A percentile compares a stretch with the other conserved stretches of the same genome.
phyloP scores from a whole-genome alignment of 1,140 invertebrate genomes.

The Drosophila nebulosa region DNA sequence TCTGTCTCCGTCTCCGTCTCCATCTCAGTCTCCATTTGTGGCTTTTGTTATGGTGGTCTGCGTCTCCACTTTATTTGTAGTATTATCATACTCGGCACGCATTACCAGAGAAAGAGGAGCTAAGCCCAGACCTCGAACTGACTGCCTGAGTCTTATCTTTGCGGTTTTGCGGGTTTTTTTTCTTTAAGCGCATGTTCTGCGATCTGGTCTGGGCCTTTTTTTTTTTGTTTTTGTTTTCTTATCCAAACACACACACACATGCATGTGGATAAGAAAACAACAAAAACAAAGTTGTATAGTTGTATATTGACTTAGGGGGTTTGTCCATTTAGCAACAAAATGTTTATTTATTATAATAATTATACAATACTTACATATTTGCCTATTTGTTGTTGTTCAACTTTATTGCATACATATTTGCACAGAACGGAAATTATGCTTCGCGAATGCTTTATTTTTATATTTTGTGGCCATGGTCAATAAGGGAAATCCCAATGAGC shows the following conservation, averaged over 20 bases:
- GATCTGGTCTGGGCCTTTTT: constrained; percentile 1
- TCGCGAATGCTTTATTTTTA: constrained; percentile 8
- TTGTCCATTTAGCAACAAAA: constrained; percentile 53
- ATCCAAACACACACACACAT: background rate
- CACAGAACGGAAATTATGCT: constrained; percentile 43
- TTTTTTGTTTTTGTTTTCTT: background rate
- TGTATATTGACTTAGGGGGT: constrained; percentile 54
- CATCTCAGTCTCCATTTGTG: constrained; percentile 4
- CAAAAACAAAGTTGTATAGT: too few relatives aligned
- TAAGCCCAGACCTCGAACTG: background rate
- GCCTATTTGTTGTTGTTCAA: constrained; percentile 2
- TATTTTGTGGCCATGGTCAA: background rate
- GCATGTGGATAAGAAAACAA: background rate
- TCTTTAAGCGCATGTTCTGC: constrained; percentile 39
- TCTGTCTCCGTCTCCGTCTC: background rate
- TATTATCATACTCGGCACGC: constrained; percentile 49
- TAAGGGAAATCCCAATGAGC: constrained; percentile 5
- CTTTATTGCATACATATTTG: constrained; percentile 24
- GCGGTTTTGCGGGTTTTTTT: constrained; percentile 41
- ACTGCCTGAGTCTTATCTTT: constrained; percentile 43
- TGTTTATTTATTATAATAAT: constrained; percentile 43
- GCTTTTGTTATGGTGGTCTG: constrained; percentile 17
- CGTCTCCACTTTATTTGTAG: constrained; percentile 16
- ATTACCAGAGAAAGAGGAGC: constrained; percentile 4
- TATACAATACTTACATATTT: constrained; percentile 25